Conservation (phyloP, 2,113 vertebrate species). For the Notiomystis cincta region DNA sequence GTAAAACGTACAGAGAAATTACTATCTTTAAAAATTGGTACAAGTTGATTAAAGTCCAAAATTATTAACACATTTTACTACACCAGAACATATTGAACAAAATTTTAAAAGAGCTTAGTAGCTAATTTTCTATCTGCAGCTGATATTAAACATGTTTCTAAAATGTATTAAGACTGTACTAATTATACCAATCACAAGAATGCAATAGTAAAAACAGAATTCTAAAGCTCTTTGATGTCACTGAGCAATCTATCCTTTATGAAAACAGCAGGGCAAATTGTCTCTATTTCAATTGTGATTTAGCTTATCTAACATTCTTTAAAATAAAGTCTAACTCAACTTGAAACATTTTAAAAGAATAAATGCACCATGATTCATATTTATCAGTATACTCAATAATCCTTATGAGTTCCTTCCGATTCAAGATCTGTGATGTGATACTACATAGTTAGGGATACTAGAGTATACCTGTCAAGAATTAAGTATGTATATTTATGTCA, state of each 20-base stretch:
- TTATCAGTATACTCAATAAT: neutral
- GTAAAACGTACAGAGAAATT: neutral
- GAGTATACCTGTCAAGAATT: neutral
- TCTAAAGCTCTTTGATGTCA: neutral
- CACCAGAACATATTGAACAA: neutral
- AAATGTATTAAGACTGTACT: neutral
- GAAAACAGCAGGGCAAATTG: neutral
- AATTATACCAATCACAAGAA: neutral
- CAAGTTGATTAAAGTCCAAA: neutral
- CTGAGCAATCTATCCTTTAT: neutral
- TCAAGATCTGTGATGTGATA: neutral
- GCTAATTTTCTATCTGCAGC: neutral
- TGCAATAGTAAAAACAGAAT: neutral
- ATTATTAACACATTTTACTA: neutral
- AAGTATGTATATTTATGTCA: neutral
- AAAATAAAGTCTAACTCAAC: neutral
- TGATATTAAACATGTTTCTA: neutral
- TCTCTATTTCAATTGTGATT: neutral
- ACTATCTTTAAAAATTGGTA: neutral
- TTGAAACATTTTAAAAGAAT: neutral
- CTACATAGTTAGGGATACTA: neutral
- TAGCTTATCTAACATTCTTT: neutral
- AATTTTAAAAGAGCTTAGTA: neutral
- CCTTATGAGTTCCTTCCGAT: neutral
- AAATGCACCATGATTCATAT: neutral